These are phyloP conservation scores for Tolypeutes matacus DNA, from an alignment of 2,797 vertebrate genomes.

Conservation along the genomic window DNA sequence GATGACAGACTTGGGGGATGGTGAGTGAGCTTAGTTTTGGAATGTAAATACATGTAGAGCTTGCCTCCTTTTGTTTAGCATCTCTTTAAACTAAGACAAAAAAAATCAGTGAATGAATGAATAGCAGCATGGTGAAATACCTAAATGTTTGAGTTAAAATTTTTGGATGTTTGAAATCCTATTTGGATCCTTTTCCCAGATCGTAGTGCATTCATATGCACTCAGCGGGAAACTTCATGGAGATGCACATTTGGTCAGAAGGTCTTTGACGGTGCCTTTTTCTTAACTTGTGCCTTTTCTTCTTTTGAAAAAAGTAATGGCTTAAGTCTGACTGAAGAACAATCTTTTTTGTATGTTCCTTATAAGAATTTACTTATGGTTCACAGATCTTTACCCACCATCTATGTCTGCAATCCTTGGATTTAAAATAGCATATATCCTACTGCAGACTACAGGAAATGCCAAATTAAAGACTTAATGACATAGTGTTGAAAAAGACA, in stretches of 20 bases:
- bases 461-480: constrained; percentile 89
- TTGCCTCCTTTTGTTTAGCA: constrained; percentile 91
- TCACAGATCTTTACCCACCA: constrained; percentile 91
- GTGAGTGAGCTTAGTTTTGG: constrained; percentile 90
- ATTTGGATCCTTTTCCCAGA: constrained; percentile 92
- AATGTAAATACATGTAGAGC: constrained; percentile 92
- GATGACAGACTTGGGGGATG: constrained; percentile 89
- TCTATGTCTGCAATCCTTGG: constrained; percentile 88
- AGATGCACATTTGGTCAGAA: constrained; percentile 90
- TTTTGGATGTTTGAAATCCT: constrained; percentile 92
- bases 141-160: constrained; percentile 91
- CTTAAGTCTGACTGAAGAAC: constrained; percentile 92
- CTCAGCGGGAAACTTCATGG: constrained; percentile 90
- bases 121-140: constrained; percentile 91
- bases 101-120: constrained; percentile 91
- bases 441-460: constrained; percentile 89
- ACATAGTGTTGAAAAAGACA: constrained; percentile 88
- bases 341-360: constrained; percentile 91
- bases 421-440: constrained; percentile 89
- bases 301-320: constrained; percentile 93
- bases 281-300: constrained; percentile 92
- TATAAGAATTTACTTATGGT: constrained; percentile 92
- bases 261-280: constrained; percentile 90
- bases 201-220: constrained; percentile 90
- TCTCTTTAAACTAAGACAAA: constrained; percentile 92